phyloP scores from a whole-genome alignment of 2,888 invertebrate genomes.

The Cephus rjabovi region DNA sequence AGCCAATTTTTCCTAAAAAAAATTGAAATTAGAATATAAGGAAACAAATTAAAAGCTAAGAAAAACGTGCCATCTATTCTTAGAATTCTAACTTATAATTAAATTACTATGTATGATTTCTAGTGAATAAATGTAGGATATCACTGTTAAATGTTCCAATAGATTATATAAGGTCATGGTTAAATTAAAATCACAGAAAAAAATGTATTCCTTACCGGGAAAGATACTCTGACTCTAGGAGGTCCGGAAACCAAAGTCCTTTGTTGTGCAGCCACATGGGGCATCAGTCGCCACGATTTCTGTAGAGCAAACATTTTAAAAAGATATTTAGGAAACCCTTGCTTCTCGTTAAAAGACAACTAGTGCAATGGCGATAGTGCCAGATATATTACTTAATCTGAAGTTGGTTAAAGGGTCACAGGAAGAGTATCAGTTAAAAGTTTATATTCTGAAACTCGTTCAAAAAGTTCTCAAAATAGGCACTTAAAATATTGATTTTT shows the following conservation, averaged over 20 bases:
- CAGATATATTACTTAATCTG: background rate
- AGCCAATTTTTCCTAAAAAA: conserved; percentile 23
- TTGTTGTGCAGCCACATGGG: conserved; percentile 21
- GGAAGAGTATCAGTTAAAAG: too few relatives aligned
- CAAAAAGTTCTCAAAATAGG: too few relatives aligned
- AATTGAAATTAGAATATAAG: background rate
- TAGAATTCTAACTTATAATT: too few relatives aligned
- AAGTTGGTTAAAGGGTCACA: too few relatives aligned
- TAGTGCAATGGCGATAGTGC: background rate
- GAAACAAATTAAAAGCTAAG: too few relatives aligned
- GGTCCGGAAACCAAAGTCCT: conserved; percentile 20
- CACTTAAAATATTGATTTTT: too few relatives aligned
- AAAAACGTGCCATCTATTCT: too few relatives aligned
- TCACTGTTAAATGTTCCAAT: background rate
- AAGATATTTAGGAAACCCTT: background rate
- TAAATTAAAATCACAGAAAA: too few relatives aligned
- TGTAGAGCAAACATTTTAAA: conserved; percentile 29
- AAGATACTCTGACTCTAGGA: conserved; percentile 33
- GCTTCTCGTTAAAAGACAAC: background rate
- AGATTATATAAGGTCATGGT: conserved; percentile 26
- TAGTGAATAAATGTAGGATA: background rate
- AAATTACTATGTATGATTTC: too few relatives aligned
- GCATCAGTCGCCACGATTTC: conserved; percentile 23
- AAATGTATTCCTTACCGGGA: conserved; percentile 29
- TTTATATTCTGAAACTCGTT: too few relatives aligned